Percentiles rank a stretch among this genome's conserved stretches.
These are phyloP conservation scores for Stictocephala bisonia DNA, from an alignment of 2,888 invertebrate genomes.

Conservation along the genomic window DNA sequence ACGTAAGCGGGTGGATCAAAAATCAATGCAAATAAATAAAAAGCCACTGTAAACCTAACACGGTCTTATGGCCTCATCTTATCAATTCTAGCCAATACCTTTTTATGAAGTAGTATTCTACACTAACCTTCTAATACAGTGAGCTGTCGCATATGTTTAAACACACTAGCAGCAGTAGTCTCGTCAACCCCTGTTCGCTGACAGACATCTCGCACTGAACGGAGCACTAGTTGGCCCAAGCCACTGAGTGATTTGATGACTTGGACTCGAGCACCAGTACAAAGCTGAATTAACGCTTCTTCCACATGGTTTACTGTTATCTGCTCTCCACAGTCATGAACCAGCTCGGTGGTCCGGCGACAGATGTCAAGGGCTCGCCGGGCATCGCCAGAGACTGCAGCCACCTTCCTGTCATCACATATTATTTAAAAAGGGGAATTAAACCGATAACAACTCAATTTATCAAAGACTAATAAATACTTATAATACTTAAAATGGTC, in stretches of 20 bases:
- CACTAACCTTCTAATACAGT: constrained; percentile 77
- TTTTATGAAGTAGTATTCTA: constrained; percentile 37
- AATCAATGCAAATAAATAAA: no score
- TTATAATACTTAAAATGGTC: no score
- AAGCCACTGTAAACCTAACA: no score
- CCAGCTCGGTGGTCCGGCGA: constrained; percentile 88
- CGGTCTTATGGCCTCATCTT: no score
- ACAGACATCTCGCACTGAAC: constrained; percentile 86
- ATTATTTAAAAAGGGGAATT: no score
- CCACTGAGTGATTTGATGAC: constrained; percentile 81
- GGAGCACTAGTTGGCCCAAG: constrained; percentile 83
- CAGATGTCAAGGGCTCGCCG: constrained; percentile 96
- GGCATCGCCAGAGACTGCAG: constrained; percentile 96
- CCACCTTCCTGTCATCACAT: constrained; percentile 93
- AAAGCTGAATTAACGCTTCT: constrained; percentile 86
- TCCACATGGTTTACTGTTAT: constrained; percentile 83
- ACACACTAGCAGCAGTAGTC: constrained; percentile 78
- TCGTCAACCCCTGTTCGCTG: constrained; percentile 91
- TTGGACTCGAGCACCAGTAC: constrained; percentile 85
- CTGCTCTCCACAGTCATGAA: constrained; percentile 65
- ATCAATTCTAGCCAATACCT: no score
- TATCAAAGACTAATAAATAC: no score
- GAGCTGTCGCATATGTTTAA: constrained; percentile 76
- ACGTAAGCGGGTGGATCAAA: no score
- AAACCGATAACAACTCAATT: no score